phyloP scores from a whole-genome alignment of 1,140 invertebrate species.

The Chlorops oryzae region DNA sequence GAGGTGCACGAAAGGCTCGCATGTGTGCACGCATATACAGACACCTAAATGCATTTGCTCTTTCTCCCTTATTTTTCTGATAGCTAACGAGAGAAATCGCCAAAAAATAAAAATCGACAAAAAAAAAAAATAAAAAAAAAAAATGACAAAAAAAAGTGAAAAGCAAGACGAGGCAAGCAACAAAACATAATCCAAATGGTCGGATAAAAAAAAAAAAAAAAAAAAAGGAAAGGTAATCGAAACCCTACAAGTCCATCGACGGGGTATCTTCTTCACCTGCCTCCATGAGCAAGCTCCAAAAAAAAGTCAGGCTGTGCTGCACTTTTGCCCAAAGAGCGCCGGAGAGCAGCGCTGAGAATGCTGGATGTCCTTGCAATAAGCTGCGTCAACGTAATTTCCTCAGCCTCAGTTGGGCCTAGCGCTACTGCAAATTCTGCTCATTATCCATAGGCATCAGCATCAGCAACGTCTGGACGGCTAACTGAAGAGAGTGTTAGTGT shows the following conservation, averaged over 20 bases:
- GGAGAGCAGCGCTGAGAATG: neutral
- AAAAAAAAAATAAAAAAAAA: slow-evolving; percentile 19
- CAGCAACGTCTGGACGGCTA: too few relatives aligned
- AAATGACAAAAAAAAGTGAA: slow-evolving; percentile 23
- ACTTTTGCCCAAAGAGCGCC: too few relatives aligned
- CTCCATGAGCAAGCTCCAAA: too few relatives aligned
- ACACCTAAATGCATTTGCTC: neutral
- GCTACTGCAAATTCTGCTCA: too few relatives aligned
- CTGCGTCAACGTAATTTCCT: too few relatives aligned
- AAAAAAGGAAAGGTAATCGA: slow-evolving; percentile 27
- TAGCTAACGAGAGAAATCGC: slow-evolving; percentile 13
- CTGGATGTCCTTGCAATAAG: too few relatives aligned
- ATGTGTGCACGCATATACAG: neutral
- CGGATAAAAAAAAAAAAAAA: slow-evolving; percentile 12
- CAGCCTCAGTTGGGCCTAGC: too few relatives aligned
- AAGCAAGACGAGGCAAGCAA: slow-evolving; percentile 19
- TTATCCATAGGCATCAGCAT: too few relatives aligned
- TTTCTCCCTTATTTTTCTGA: slow-evolving; percentile 2
- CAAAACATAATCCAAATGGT: slow-evolving; percentile 40
- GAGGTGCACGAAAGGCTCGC: neutral
- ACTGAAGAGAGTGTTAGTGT: too few relatives aligned
- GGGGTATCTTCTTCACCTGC: slow-evolving; percentile 29
- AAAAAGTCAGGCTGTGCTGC: too few relatives aligned
- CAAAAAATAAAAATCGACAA: slow-evolving; percentile 41
- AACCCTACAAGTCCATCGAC: slow-evolving; percentile 44